Base-by-base conservation (phyloP, 1,140 invertebrate species). In the Atta colombica region DNA sequence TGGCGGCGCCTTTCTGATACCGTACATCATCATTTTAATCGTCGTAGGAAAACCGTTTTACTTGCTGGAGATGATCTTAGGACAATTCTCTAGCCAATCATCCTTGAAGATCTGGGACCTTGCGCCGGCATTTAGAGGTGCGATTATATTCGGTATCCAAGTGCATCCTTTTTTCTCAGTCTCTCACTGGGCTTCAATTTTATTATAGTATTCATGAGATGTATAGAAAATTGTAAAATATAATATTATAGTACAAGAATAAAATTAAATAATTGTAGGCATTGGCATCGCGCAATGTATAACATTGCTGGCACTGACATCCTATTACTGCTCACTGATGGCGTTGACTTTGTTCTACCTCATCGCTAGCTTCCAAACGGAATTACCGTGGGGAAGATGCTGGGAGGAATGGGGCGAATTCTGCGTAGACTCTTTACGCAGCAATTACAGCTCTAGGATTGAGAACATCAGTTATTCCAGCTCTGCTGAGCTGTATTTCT, bases 1-100 rank as follows among this genome's bases (percentile, higher is more conserved):
- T 14, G 98, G 98, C 49, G 97, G 97, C 0, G 97, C 97, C 0
- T 98, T 98, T 93, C 95, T 98, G 0, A 97, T 98, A 65, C 98
- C 98, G 0, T 98, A 98, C 92, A 96, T 98, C 12, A 96, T 99
- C 51, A 97, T 98, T 39, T 96, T 99, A 58, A 93, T 98, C 3
- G 94, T 99, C 49, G 97, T 98, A 55, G 98, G 98, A 0, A 97
- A 98, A 90, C 98, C 98, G 0, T 96, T 99, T 87, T 99, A 99
- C 93, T 98, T 98, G 90, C 96, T 99, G 96, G 98, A 99, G 93
- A 97, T 98, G 94, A 95, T 97, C 6, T 91, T 98, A 0, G 98
- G 98, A 16, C 98, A 98, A 91, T 98, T 98, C 91, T 96, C 97
- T 7, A 96, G 97, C 63, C 96, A 96, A 45, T 97, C 97, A 60